Percentiles rank a stretch among this genome's conserved stretches.
phyloP scores from a whole-genome alignment of 37 sponge, comb jelly and placozoan genomes.

The Mnemiopsis leidyi region DNA sequence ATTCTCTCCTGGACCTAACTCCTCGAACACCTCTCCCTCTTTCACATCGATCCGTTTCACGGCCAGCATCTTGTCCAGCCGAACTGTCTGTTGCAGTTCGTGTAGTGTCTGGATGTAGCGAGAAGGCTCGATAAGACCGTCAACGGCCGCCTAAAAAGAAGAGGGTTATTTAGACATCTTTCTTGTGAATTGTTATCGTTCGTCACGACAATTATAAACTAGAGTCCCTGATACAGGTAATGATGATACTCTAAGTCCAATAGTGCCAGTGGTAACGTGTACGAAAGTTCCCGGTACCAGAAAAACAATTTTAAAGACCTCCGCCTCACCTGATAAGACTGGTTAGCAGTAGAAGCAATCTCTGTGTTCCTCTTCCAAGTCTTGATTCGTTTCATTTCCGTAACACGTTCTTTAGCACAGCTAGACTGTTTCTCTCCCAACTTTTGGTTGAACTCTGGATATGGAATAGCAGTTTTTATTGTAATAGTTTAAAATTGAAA shows the following conservation, averaged over 20 bases:
- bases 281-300: no score
- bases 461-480: no score
- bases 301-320: no score
- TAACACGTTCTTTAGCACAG: not conserved
- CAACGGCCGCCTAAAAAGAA: slow-evolving; percentile 44
- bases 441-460: slow-evolving; percentile 29
- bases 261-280: no score
- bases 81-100: slow-evolving; percentile 26
- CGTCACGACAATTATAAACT: no score
- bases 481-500: no score
- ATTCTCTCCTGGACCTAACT: not conserved
- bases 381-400: slow-evolving; percentile 8
- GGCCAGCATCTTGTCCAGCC: slow-evolving; percentile 38
- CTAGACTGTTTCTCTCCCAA: not conserved
- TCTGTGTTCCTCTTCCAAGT: slow-evolving; percentile 47
- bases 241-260: no score
- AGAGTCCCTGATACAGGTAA: no score
- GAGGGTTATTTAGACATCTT: no score
- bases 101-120: slow-evolving; percentile 31
- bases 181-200: no score
- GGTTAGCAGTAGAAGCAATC: slow-evolving; percentile 38
- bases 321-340: slow-evolving; percentile 60
- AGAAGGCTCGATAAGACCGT: slow-evolving; percentile 27
- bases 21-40: not conserved
- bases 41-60: not conserved